Evolutionary conservation across 2,797 vertebrate genomes (phyloP), one percentile per base, ranked within the genome.

Genomic region (Sarcoramphus papa): DNA sequence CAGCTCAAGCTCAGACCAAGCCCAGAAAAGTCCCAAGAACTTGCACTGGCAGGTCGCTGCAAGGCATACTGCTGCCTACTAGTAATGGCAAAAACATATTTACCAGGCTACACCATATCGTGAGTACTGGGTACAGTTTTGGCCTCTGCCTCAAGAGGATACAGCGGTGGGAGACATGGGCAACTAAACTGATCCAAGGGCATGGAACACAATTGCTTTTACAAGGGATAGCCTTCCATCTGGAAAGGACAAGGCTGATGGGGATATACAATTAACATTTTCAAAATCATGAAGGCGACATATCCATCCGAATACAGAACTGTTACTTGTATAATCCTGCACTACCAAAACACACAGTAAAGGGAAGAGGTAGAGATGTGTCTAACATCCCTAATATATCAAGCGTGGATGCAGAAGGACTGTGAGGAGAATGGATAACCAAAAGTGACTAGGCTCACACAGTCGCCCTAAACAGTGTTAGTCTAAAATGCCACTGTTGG

Each of bases 21-120:
- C 22, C 63, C 30, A 41, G 15, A 40, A 17, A 31, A 72, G 13
- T 41, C 25, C 17, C 21, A 57, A 35, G 23, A 70, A 28, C 35
- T 23, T 10, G 17, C 53, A 40, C 51, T 60, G 18, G 15, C 9
- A 80, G 18, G 20, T 48, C 0, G 0, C 35, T 33, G 17, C 12
- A 45, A 60, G 19, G 24, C 9, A 28, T 2, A 7, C 5, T 57
- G 9, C 6, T 20, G 8, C 7, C 27, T 56, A 6, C 4, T 19
- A 11, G 6, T 28, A 48, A 20, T 0, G 2, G 35, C 28, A 85
- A 85, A 47, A 8, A 9, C 0, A 0, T 11, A 65, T 41, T 56
- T 33, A 11, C 13, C 3, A 2, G 17, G 22, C 22, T 33, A 15
- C 25, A 28, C 4, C 10, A 0, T 14, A 31, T 4, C 1, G 0